Evolutionary conservation across 2,113 vertebrate genomes (phyloP).

Genomic region (Smithornis capensis): DNA sequence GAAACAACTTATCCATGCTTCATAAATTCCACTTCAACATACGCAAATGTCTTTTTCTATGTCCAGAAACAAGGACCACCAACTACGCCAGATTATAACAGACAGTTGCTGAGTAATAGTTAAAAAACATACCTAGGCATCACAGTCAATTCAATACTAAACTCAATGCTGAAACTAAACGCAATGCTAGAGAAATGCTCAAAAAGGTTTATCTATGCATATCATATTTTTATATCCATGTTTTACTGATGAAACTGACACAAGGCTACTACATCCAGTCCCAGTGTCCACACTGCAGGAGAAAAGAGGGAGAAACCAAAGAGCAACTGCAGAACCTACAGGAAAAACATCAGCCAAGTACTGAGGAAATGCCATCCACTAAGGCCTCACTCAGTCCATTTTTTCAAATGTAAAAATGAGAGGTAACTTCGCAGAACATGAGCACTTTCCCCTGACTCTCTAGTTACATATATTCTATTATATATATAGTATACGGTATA

Average conservation of each 20-base stretch:
- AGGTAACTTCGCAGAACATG: accelerated
- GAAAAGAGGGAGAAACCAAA: neutral
- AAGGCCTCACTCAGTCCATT: neutral
- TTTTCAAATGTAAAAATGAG: neutral
- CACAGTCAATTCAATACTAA: neutral
- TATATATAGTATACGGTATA: no score
- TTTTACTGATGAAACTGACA: neutral
- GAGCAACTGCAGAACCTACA: neutral
- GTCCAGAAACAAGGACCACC: neutral
- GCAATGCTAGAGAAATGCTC: neutral
- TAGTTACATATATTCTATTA: no score
- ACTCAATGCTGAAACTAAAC: no score
- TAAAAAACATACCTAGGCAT: neutral
- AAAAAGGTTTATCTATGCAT: neutral
- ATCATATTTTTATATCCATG: accelerated
- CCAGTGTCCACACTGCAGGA: accelerated
- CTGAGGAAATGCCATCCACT: neutral
- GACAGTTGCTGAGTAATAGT: accelerated
- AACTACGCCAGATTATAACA: neutral
- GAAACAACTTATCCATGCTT: neutral
- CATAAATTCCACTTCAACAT: neutral
- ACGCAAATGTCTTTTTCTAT: neutral
- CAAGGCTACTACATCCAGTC: neutral
- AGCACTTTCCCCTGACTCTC: neutral
- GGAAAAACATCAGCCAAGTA: neutral